phyloP scores from a whole-genome alignment of 2,797 vertebrate species.

The Podarcis lilfordi region DNA sequence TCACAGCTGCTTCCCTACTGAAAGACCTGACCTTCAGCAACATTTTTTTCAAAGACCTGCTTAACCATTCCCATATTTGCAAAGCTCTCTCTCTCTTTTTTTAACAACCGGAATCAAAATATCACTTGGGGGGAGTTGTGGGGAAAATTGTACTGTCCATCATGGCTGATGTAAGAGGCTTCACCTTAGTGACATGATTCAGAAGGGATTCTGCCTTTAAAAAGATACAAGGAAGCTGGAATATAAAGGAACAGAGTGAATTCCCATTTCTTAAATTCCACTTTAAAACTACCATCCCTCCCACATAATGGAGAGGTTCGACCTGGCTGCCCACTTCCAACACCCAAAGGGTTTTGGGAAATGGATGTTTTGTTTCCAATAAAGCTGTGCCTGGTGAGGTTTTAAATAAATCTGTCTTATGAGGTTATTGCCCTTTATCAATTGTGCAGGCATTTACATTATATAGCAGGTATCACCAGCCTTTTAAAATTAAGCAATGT shows the following conservation, averaged over 20 bases:
- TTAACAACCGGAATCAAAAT: neutral
- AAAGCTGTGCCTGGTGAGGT: constrained; percentile 85
- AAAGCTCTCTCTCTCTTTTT: constrained; percentile 25
- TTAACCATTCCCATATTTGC: constrained; percentile 4
- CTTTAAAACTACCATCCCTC: neutral
- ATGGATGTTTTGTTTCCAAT: constrained; percentile 91
- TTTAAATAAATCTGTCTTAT: too few species aligned
- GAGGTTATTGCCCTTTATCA: constrained; percentile 88
- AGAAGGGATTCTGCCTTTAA: constrained; percentile 31
- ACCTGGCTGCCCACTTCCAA: constrained; percentile 35
- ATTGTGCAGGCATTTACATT: constrained; percentile 90
- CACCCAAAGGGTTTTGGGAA: constrained; percentile 77
- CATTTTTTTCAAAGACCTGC: neutral
- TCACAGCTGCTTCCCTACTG: neutral
- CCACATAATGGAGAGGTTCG: constrained; percentile 34
- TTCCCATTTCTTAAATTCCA: constrained; percentile 37
- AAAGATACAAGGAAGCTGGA: constrained; percentile 33
- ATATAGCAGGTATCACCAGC: constrained; percentile 73
- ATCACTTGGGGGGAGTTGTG: neutral
- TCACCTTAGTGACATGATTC: constrained; percentile 26
- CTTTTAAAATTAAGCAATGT: too few species aligned
- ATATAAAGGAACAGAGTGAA: constrained; percentile 51
- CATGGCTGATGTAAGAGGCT: constrained; percentile 29
- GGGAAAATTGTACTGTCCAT: constrained; percentile 19
- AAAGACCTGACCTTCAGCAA: constrained; percentile 2